A percentile compares a stretch with the other conserved stretches of the same genome.
Conservation (phyloP, 1,140 invertebrate genomes). For the Drosophila seguyi region DNA sequence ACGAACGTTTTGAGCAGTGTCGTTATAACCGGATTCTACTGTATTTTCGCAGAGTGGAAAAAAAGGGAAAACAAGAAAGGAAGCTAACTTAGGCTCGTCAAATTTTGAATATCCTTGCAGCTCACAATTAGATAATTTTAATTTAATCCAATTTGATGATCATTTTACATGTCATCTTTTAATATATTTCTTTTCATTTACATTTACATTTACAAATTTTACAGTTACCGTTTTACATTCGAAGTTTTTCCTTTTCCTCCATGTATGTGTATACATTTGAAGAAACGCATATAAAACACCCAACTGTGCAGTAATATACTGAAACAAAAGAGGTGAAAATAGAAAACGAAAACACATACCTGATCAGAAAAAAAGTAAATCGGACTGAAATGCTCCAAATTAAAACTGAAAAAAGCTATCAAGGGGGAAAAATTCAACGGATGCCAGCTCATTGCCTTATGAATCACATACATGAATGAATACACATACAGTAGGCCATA, state of each 20-base stretch:
- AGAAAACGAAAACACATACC: constrained; percentile 7
- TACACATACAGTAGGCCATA: no score
- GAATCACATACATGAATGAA: constrained; percentile 20
- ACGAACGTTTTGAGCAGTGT: no score
- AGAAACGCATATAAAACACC: constrained; percentile 18
- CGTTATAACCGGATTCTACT: no score
- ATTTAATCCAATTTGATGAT: no score
- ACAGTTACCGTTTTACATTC: background rate
- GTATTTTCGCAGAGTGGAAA: no score
- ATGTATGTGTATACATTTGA: background rate
- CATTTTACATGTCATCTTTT: no score
- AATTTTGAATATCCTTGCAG: no score
- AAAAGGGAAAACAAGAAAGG: no score
- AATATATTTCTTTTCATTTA: no score
- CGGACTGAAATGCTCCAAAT: constrained; percentile 14
- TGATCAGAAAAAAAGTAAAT: constrained; percentile 11
- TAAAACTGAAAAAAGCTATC: constrained; percentile 15
- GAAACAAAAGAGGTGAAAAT: constrained; percentile 46
- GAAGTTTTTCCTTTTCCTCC: no score
- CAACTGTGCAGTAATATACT: constrained; percentile 47
- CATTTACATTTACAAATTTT: background rate
- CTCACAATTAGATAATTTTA: no score
- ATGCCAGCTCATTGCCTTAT: constrained; percentile 13
- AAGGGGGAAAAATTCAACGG: background rate
- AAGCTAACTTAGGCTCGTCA: no score